Conservation (phyloP, 2,797 vertebrate species). For the Semaprochilodus insignis region DNA sequence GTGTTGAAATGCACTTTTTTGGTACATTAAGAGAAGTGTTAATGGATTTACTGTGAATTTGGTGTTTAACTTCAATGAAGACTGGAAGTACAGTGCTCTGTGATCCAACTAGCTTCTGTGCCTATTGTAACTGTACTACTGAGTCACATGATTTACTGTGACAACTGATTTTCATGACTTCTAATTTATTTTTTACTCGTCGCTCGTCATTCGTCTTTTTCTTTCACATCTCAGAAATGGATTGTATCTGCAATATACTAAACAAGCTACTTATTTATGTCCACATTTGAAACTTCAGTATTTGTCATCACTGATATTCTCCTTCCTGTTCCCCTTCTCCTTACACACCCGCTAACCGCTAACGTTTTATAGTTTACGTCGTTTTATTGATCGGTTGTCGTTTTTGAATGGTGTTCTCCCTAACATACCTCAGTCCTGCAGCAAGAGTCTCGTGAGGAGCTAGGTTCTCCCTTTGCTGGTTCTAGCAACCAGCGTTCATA, state of each 20-base stretch:
- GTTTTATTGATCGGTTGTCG: constrained; percentile 64
- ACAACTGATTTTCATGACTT: constrained; percentile 60
- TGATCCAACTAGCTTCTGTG: constrained; percentile 62
- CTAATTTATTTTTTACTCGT: constrained; percentile 74
- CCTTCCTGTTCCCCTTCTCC: neutral
- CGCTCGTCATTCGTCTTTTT: constrained; percentile 61
- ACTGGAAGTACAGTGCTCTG: constrained; percentile 55
- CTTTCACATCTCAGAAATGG: constrained; percentile 52
- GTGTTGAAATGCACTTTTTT: constrained; percentile 65
- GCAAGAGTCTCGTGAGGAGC: constrained; percentile 19
- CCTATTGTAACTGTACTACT: constrained; percentile 77
- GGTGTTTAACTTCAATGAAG: constrained; percentile 53
- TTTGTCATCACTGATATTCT: constrained; percentile 47
- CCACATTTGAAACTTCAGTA: constrained; percentile 60
- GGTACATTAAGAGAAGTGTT: constrained; percentile 54
- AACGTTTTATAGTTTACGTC: constrained; percentile 16
- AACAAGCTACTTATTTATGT: constrained; percentile 75
- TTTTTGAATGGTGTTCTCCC: constrained; percentile 15
- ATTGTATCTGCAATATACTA: constrained; percentile 58
- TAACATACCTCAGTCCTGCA: constrained; percentile 27
- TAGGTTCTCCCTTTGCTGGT: neutral
- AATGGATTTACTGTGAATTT: constrained; percentile 58
- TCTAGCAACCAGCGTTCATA: constrained; percentile 1
- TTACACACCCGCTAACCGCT: neutral
- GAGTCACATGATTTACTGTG: constrained; percentile 70